Evolutionary conservation across 2,888 invertebrate genomes (phyloP).

Genomic region (Agonopterix arenella): DNA sequence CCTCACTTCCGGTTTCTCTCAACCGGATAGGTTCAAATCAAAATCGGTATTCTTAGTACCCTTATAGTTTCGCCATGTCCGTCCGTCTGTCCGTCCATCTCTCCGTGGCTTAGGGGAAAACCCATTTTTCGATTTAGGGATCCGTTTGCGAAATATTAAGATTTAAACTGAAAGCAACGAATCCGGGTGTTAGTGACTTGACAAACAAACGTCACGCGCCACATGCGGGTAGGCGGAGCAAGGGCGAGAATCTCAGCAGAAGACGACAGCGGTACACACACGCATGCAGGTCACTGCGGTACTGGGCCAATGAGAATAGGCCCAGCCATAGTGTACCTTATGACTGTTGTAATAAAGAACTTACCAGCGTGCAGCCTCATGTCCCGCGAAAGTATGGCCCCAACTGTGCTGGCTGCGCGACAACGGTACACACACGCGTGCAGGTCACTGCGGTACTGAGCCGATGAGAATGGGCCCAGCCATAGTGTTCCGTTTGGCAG

Average conservation of each 20-base stretch:
- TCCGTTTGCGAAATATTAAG: too few relatives aligned
- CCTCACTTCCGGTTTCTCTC: too few relatives aligned
- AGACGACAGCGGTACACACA: slow-evolving; percentile 85
- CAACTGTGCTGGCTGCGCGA: slow-evolving; percentile 85
- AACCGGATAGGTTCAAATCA: too few relatives aligned
- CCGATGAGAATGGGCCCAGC: slow-evolving; percentile 87
- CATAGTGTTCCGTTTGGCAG: slow-evolving; percentile 89
- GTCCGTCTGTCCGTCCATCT: too few relatives aligned
- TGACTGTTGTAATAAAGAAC: slow-evolving; percentile 12
- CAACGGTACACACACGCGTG: slow-evolving; percentile 90
- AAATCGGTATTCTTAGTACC: too few relatives aligned
- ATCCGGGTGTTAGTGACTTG: too few relatives aligned
- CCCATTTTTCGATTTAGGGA: too few relatives aligned
- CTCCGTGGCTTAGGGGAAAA: too few relatives aligned
- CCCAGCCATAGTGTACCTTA: slow-evolving; percentile 87
- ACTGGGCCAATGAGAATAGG: slow-evolving; percentile 87
- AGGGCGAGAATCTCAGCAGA: too few relatives aligned
- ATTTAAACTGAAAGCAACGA: too few relatives aligned
- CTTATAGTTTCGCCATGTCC: too few relatives aligned
- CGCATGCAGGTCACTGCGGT: slow-evolving; percentile 89
- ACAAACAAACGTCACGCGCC: too few relatives aligned
- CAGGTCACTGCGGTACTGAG: slow-evolving; percentile 88
- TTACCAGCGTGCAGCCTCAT: slow-evolving; percentile 89
- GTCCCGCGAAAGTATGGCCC: slow-evolving; percentile 87
- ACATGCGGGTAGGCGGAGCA: not conserved